Evolutionary conservation across 1,140 invertebrate species (phyloP), one percentile per base, ranked within the genome.

Genomic region (Listronotus bonariensis): DNA sequence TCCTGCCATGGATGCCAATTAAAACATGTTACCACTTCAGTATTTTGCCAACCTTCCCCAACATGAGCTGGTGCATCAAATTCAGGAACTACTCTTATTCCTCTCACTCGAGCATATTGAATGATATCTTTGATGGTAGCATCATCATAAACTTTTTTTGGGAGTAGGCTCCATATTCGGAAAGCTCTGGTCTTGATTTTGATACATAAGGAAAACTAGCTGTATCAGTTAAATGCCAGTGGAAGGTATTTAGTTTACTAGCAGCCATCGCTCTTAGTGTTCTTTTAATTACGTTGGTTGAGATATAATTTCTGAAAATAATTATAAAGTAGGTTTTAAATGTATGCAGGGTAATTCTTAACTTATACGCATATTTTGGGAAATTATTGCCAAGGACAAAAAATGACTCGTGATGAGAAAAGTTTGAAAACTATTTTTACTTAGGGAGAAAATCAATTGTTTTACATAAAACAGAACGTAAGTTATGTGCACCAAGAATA

Each of bases 141-240:
- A 6, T 81, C 76, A 0, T 82, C 86, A 76, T 94, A 94, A 0
- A 87, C 81, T 67, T 88, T 84, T 14, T 84, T 80, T 1, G 84
- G 78, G 85, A 85, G 72, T 93, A 93, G 0, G 91, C 89, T 17
- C 91, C 92, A 69, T 88, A 87, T 55, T 86, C 82, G 1, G 86
- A 82, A 72, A 93, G 79, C 65, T 88, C 81, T 1, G 90, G 89
- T 34, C 87, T 84, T 54, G 83, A 81, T 26, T 84, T 80, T 4
- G 89, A 84, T 18, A 86, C 80, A 64, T 92, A 84, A 0, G 92
- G 91, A 77, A 93, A 93, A 73, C 90, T 92, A 65, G 92, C 91
- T 0, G 88, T 85, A 75, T 93, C 92, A 2, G 90, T 92, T 0
- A 90, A 82, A 73, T 94, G 92, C 89, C 90, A 92, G 77, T 93